Percentiles rank a stretch among this genome's conserved stretches.
These are phyloP conservation scores for Amphipoea lucens DNA, from an alignment of 2,888 invertebrate genomes.

Conservation along the genomic window DNA sequence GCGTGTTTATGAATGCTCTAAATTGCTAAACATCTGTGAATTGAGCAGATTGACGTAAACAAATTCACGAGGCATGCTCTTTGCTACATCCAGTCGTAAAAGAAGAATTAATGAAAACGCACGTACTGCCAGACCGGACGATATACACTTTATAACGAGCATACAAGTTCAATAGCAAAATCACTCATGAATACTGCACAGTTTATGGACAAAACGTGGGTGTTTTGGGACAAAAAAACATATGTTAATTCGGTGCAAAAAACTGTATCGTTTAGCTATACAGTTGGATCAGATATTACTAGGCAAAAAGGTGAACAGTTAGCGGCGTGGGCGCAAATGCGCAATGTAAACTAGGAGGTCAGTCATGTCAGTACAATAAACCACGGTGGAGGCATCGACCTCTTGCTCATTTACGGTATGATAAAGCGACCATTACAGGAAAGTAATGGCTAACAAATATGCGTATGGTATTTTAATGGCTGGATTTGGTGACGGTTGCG, in stretches of 20 bases:
- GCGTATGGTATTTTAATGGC: conserved; percentile 55
- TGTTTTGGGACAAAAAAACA: conserved; percentile 35
- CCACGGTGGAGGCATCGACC: conserved; percentile 68
- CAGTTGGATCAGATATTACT: conserved; percentile 55
- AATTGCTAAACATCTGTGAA: conserved; percentile 55
- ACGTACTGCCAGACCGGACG: conserved; percentile 9
- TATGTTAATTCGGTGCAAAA: conserved; percentile 48
- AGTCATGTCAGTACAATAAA: conserved; percentile 71
- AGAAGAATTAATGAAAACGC: conserved; percentile 31
- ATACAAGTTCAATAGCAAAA: conserved; percentile 50
- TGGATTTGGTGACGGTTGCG: conserved; percentile 33
- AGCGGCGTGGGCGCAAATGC: conserved; percentile 76
- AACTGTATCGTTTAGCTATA: conserved; percentile 51
- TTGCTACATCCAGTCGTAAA: conserved; percentile 40
- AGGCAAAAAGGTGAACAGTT: conserved; percentile 76
- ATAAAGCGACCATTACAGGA: conserved; percentile 58
- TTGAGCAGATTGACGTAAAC: conserved; percentile 47
- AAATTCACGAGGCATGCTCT: conserved; percentile 46
- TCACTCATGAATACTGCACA: conserved; percentile 28
- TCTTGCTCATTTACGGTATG: conserved; percentile 59
- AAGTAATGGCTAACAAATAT: conserved; percentile 65
- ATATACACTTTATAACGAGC: conserved; percentile 17
- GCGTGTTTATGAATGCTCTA: conserved; percentile 40
- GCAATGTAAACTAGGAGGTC: conserved; percentile 74
- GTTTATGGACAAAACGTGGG: conserved; percentile 44